These are phyloP conservation scores for Campylorhamphus procurvoides DNA, from an alignment of 2,113 vertebrate genomes.

Conservation along the genomic window DNA sequence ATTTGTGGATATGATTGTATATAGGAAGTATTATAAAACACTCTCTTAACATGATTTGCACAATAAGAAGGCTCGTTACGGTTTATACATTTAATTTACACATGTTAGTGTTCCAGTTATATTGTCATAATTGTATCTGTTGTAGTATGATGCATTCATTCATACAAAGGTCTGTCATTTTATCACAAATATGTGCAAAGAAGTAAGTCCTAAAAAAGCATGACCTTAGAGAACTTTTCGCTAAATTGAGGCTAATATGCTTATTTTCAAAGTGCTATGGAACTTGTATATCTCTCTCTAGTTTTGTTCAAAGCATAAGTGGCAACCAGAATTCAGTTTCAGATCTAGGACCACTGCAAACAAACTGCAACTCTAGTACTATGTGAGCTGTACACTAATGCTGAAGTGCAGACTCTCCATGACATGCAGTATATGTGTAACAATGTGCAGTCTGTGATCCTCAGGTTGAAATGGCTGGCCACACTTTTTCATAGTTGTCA, in stretches of 20 bases:
- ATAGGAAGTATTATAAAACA: not conserved
- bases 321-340: not conserved
- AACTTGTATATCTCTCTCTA: not conserved
- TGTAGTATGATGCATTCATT: slow-evolving; percentile 29
- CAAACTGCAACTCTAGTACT: not conserved
- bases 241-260: not conserved
- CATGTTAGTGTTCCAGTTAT: slow-evolving; percentile 40
- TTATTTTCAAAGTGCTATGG: slow-evolving; percentile 52
- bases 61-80: slow-evolving; percentile 23
- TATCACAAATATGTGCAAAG: slow-evolving; percentile 39
- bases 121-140: slow-evolving; percentile 30
- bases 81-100: slow-evolving; percentile 30
- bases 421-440: not conserved
- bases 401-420: not conserved
- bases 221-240: slow-evolving; percentile 18
- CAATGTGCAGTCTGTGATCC: not conserved
- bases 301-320: not conserved
- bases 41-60: not conserved
- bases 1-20: not conserved
- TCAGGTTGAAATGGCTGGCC: not conserved
- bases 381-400: not conserved
- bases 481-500: not conserved
- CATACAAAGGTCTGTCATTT: slow-evolving; percentile 41
- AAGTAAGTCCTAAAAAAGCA: slow-evolving; percentile 20
- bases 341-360: not conserved